Evolutionary conservation across 2,113 vertebrate species (phyloP).

Genomic region (Callaeas wilsoni): DNA sequence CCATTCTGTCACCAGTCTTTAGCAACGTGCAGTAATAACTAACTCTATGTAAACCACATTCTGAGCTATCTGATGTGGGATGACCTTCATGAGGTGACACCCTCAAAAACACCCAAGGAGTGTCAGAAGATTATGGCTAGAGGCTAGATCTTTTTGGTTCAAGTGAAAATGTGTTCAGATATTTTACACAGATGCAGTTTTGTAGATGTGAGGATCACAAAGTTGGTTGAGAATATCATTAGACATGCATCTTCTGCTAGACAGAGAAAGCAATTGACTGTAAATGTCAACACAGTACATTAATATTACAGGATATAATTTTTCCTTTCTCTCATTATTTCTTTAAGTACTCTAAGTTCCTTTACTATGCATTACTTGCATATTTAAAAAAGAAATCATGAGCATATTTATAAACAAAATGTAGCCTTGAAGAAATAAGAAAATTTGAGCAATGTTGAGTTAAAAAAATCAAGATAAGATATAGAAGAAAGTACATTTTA

Average conservation of each 20-base stretch:
- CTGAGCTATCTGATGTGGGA: background rate
- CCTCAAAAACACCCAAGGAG: background rate
- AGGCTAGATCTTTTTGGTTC: background rate
- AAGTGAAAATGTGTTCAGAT: background rate
- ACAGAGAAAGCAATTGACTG: background rate
- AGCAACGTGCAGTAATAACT: background rate
- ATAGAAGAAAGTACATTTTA: rapidly evolving
- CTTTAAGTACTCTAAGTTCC: background rate
- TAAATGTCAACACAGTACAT: too few relatives aligned
- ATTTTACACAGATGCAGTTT: background rate
- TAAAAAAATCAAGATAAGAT: background rate
- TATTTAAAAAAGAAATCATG: background rate
- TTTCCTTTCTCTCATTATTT: background rate
- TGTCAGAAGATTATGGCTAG: background rate
- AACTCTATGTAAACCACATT: background rate
- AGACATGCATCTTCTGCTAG: background rate
- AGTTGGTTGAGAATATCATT: background rate
- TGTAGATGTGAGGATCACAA: background rate
- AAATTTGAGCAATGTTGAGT: background rate
- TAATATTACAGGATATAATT: background rate
- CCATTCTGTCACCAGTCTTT: background rate
- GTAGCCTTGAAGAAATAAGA: background rate
- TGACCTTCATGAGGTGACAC: background rate
- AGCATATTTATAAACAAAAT: background rate
- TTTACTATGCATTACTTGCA: background rate